Evolutionary conservation across 2,888 invertebrate genomes (phyloP).

Genomic region (Limenitis camilla): DNA sequence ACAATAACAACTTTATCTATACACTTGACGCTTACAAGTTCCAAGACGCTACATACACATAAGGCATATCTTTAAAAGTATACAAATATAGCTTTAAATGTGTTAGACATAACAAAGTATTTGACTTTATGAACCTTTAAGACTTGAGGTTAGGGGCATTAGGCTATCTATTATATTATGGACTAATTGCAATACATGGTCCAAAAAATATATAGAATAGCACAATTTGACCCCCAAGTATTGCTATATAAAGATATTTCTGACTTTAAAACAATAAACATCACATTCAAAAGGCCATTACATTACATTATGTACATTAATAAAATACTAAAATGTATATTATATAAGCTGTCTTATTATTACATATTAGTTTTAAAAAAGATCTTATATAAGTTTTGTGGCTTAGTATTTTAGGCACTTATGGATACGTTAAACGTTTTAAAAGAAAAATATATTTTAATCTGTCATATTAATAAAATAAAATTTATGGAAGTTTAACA

Average conservation of each 20-base stretch:
- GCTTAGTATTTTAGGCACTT: constrained; percentile 8
- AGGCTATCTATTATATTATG: background rate
- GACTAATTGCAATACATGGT: background rate
- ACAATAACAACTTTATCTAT: constrained; percentile 38
- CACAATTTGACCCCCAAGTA: no score
- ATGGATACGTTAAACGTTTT: constrained; percentile 3
- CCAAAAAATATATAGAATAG: no score
- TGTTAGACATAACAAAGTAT: no score
- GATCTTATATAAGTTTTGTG: background rate
- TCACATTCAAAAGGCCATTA: no score
- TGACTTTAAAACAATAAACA: no score
- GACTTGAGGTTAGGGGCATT: background rate
- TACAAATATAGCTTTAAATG: background rate
- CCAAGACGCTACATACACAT: constrained; percentile 6
- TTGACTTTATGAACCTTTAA: no score
- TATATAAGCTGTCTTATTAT: constrained; percentile 10
- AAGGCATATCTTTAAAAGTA: constrained; percentile 1
- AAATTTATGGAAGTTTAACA: no score
- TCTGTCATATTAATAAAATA: constrained; percentile 1
- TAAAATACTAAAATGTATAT: constrained; percentile 7
- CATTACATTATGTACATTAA: background rate
- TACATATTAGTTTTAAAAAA: background rate
- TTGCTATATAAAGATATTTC: no score
- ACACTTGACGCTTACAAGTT: constrained; percentile 31
- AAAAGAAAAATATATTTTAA: constrained; percentile 3